Evolutionary conservation across 2,888 invertebrate genomes (phyloP).

Genomic region (Orthosia gothica): DNA sequence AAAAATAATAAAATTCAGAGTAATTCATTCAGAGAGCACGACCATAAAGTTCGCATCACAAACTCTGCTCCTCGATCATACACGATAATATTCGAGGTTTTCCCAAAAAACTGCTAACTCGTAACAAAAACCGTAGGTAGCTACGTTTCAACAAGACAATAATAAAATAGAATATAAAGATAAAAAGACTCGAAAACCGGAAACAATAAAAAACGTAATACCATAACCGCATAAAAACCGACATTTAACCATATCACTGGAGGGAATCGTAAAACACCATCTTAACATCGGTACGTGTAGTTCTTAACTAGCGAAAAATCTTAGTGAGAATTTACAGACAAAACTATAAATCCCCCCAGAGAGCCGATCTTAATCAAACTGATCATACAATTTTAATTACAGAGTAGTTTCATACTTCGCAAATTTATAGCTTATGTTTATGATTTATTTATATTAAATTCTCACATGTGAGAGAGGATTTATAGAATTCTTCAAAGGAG

Average conservation of each 20-base stretch:
- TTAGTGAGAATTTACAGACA: constrained; percentile 40
- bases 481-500: constrained; percentile 35
- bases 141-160: constrained; percentile 61
- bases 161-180: constrained; percentile 72
- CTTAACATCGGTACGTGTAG: constrained; percentile 59
- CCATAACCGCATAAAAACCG: constrained; percentile 68
- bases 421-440: constrained; percentile 58
- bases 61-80: constrained; percentile 44
- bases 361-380: constrained; percentile 61
- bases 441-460: constrained; percentile 64
- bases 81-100: constrained; percentile 55
- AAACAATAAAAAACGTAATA: constrained; percentile 68
- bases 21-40: constrained; percentile 24
- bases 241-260: constrained; percentile 67
- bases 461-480: constrained; percentile 45
- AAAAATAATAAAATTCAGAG: too few relatives aligned
- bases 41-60: constrained; percentile 51
- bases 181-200: constrained; percentile 69
- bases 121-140: constrained; percentile 47
- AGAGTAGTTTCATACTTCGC: constrained; percentile 42
- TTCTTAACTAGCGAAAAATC: constrained; percentile 53
- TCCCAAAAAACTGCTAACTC: constrained; percentile 56
- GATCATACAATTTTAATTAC: constrained; percentile 65
- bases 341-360: constrained; percentile 14
- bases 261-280: constrained; percentile 68